phyloP scores from a whole-genome alignment of 2,797 vertebrate species.

The Cetoscarus ocellatus region DNA sequence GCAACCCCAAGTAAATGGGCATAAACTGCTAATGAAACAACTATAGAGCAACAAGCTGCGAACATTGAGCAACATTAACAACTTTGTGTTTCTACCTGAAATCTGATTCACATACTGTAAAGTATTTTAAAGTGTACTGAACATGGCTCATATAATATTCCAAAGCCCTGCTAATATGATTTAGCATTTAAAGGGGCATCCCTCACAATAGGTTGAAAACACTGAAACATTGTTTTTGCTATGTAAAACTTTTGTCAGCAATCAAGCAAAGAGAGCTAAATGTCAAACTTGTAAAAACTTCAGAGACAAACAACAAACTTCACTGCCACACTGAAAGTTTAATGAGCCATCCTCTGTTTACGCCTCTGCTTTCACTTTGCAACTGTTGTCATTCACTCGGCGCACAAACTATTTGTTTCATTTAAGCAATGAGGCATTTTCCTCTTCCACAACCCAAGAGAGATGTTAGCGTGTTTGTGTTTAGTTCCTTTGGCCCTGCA shows the following conservation, averaged over 20 bases:
- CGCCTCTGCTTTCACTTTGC: slow-evolving; percentile 28
- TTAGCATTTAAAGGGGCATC: too few relatives aligned
- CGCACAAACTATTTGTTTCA: slow-evolving; percentile 14
- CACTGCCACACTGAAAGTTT: slow-evolving; percentile 41
- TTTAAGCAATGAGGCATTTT: slow-evolving; percentile 6
- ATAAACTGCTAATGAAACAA: too few relatives aligned
- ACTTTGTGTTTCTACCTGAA: too few relatives aligned
- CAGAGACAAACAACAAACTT: slow-evolving; percentile 28
- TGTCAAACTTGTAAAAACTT: not conserved
- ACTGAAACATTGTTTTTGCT: not conserved
- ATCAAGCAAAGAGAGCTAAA: not conserved
- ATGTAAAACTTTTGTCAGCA: not conserved
- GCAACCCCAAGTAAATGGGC: too few relatives aligned
- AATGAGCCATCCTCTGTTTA: slow-evolving; percentile 44
- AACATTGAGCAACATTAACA: too few relatives aligned
- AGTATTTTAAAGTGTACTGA: too few relatives aligned
- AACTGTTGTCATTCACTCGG: slow-evolving; percentile 31
- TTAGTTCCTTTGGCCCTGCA: slow-evolving; percentile 10
- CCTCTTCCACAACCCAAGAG: not conserved
- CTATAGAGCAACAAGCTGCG: too few relatives aligned
- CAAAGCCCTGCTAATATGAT: too few relatives aligned
- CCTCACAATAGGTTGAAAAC: too few relatives aligned
- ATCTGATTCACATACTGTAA: too few relatives aligned
- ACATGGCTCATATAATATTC: too few relatives aligned
- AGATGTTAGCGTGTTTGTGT: slow-evolving; percentile 12